A percentile compares a stretch with the other conserved stretches of the same genome.
phyloP scores from a whole-genome alignment of 2,888 invertebrate species.

The Magallana nippona region DNA sequence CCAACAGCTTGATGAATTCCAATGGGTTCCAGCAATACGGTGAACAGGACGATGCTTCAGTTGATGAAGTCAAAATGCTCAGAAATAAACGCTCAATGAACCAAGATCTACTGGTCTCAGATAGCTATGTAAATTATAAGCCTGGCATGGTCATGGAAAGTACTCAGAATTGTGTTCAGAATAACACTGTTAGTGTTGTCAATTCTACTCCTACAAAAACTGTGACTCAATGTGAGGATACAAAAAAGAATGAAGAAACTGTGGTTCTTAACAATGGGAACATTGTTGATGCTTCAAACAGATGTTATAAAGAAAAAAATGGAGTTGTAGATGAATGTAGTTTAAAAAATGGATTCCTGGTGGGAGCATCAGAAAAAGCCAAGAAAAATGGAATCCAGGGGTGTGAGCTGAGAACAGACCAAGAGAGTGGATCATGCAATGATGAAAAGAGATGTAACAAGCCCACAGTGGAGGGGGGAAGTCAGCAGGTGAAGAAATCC shows the following conservation, averaged over 20 bases:
- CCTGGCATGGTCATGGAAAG: no score
- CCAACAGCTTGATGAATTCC: slow-evolving; percentile 50
- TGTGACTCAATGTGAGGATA: neutral
- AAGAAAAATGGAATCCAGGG: no score
- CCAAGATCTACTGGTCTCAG: neutral
- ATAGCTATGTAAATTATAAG: no score
- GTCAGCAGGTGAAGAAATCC: slow-evolving; percentile 43
- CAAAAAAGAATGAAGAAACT: neutral
- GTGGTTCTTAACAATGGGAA: neutral
- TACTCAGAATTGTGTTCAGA: no score
- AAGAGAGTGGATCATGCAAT: neutral
- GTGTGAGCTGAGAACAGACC: neutral
- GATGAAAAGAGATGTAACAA: no score
- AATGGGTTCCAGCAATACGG: slow-evolving; percentile 23
- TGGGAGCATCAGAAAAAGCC: no score
- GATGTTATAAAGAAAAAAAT: neutral
- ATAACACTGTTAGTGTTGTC: neutral
- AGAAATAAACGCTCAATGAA: neutral
- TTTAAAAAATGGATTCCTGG: no score
- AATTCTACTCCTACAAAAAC: neutral
- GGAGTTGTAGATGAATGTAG: no score
- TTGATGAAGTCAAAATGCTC: no score
- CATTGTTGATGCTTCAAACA: neutral
- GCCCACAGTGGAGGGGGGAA: neutral
- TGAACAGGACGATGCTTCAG: neutral